Percentiles rank a stretch among this genome's conserved stretches.
phyloP scores from a whole-genome alignment of 2,113 vertebrate genomes.

The Phocoena sinus region DNA sequence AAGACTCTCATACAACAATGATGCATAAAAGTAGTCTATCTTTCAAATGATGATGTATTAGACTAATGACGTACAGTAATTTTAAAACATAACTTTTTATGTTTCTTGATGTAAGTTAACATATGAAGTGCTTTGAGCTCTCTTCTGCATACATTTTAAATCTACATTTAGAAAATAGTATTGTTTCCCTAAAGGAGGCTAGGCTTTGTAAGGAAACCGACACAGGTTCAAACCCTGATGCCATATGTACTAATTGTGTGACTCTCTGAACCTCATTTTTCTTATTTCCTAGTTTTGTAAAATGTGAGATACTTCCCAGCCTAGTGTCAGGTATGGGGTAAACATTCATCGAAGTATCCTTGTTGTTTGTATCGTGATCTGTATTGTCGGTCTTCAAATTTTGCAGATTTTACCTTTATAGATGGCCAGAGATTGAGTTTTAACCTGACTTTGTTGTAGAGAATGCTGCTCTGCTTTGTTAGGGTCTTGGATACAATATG shows the following conservation, averaged over 20 bases:
- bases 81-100: slow-evolving; percentile 6
- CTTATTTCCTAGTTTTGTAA: not conserved
- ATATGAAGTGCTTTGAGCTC: slow-evolving; percentile 1
- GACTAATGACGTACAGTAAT: not conserved
- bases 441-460: not conserved
- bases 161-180: slow-evolving; percentile 2
- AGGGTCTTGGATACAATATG: not conserved
- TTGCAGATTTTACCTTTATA: not conserved
- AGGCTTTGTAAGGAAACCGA: not conserved
- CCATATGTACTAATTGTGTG: not conserved
- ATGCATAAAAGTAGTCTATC: not conserved
- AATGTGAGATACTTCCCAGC: not conserved
- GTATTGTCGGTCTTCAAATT: not conserved
- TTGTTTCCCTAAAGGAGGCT: not conserved
- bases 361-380: not conserved
- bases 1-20: not conserved
- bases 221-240: not conserved
- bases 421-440: not conserved
- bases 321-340: not conserved
- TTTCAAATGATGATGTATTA: not conserved
- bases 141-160: slow-evolving; percentile 15
- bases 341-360: not conserved
- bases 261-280: not conserved
- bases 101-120: not conserved
- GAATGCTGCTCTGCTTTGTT: not conserved